These are phyloP conservation scores for Hetaerina titia DNA, from an alignment of 2,888 invertebrate genomes.

Conservation along the genomic window DNA sequence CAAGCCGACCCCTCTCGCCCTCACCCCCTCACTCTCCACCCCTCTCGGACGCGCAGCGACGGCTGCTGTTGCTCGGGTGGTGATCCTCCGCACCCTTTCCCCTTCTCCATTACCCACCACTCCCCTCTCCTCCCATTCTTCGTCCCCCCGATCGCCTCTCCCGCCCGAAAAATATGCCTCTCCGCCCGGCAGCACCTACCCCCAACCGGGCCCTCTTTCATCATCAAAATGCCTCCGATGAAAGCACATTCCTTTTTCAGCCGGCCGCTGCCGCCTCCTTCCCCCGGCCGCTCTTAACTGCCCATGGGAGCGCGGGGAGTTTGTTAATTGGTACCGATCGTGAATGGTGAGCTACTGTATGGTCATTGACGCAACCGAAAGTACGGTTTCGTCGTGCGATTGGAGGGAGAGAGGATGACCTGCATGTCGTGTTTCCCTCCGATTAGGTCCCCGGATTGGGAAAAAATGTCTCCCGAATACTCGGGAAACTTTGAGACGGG, in stretches of 20 bases:
- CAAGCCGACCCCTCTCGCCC: not conserved
- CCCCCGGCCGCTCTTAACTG: too few relatives aligned
- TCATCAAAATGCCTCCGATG: conserved; percentile 65
- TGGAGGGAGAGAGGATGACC: not conserved
- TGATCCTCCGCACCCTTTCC: not conserved
- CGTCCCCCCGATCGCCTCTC: not conserved
- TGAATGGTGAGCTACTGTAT: not conserved
- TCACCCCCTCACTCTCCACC: not conserved
- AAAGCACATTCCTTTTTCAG: conserved; percentile 60
- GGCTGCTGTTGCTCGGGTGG: not conserved
- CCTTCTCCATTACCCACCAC: not conserved
- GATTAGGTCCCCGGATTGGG: not conserved
- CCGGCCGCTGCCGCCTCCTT: not conserved
- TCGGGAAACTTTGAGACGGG: too few relatives aligned
- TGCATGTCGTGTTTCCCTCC: not conserved
- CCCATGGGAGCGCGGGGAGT: not conserved
- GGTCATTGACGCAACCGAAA: not conserved
- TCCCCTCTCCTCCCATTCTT: not conserved
- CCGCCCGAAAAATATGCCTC: not conserved
- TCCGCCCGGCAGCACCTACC: conserved; percentile 1
- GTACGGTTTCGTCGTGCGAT: not conserved
- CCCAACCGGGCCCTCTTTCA: conserved; percentile 34
- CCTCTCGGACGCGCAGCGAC: not conserved
- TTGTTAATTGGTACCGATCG: not conserved
- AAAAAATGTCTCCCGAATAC: not conserved